Conservation (phyloP, 2,888 invertebrate genomes). For the Baccha elongata region DNA sequence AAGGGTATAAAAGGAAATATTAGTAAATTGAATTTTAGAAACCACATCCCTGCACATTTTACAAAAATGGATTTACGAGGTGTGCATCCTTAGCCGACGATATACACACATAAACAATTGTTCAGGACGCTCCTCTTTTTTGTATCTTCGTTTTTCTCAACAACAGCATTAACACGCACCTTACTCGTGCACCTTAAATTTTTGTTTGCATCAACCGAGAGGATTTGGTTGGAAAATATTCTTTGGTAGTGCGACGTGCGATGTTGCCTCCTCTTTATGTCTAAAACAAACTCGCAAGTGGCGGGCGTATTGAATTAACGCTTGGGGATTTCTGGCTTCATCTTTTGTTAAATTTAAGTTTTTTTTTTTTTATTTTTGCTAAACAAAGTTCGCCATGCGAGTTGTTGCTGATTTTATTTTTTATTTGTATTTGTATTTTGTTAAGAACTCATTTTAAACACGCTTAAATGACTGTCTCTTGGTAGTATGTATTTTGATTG, state of each 20-base stretch:
- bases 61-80: no score
- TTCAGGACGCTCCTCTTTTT: no score
- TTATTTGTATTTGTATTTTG: not conserved
- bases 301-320: slow-evolving; percentile 56
- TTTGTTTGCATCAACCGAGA: not conserved
- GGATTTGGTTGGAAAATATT: not conserved
- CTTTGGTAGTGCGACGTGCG: slow-evolving; percentile 14
- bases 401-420: not conserved
- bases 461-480: slow-evolving; percentile 47
- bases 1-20: no score
- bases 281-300: slow-evolving; percentile 43
- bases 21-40: no score
- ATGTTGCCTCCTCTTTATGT: not conserved
- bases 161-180: no score
- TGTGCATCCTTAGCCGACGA: no score
- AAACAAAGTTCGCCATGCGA: not conserved
- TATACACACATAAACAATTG: no score
- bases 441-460: slow-evolving; percentile 12
- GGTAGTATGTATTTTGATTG: slow-evolving; percentile 55
- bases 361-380: slow-evolving; percentile 17
- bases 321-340: slow-evolving; percentile 47
- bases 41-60: no score
- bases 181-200: no score
- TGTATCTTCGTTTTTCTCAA: no score
- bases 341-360: slow-evolving; percentile 45